Conservation (phyloP, 2,888 invertebrate species). For the Oeneis ivallda region DNA sequence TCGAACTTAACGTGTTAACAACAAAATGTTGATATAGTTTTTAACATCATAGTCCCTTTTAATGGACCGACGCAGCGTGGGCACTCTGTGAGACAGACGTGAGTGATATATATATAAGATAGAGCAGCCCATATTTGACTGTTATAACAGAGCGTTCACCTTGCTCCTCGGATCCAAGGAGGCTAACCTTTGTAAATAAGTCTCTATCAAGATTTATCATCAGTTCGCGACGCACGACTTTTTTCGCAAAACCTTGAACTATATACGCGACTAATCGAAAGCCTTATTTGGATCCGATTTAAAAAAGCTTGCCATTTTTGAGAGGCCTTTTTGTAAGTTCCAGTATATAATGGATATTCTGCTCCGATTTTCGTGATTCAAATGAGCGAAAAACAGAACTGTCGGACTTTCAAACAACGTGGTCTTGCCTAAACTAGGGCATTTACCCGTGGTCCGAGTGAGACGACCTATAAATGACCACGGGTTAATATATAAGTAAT, state of each 20-base stretch:
- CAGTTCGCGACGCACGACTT: slow-evolving; percentile 27
- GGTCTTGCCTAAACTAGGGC: too few relatives aligned
- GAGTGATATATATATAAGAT: slow-evolving; percentile 62
- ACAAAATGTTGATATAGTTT: not conserved
- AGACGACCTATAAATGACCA: too few relatives aligned
- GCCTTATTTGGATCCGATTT: not conserved
- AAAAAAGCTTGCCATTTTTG: too few relatives aligned
- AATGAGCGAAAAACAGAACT: too few relatives aligned
- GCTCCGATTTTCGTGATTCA: too few relatives aligned
- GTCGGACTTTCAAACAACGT: too few relatives aligned
- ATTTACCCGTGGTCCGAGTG: too few relatives aligned
- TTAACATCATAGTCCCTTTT: not conserved
- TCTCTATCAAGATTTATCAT: slow-evolving; percentile 28
- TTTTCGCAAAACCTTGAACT: slow-evolving; percentile 35
- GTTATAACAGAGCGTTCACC: slow-evolving; percentile 46
- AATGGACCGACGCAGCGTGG: not conserved
- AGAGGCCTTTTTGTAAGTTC: too few relatives aligned
- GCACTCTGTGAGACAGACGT: slow-evolving; percentile 54
- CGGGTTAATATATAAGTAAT: too few relatives aligned
- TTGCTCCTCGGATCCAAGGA: slow-evolving; percentile 43
- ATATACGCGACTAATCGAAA: slow-evolving; percentile 24
- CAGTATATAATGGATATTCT: too few relatives aligned
- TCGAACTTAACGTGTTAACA: too few relatives aligned
- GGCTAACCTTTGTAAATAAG: slow-evolving; percentile 37
- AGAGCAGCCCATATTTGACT: slow-evolving; percentile 45